Base-by-base conservation (phyloP, 2,113 vertebrate species). In the Microtus montanus region DNA sequence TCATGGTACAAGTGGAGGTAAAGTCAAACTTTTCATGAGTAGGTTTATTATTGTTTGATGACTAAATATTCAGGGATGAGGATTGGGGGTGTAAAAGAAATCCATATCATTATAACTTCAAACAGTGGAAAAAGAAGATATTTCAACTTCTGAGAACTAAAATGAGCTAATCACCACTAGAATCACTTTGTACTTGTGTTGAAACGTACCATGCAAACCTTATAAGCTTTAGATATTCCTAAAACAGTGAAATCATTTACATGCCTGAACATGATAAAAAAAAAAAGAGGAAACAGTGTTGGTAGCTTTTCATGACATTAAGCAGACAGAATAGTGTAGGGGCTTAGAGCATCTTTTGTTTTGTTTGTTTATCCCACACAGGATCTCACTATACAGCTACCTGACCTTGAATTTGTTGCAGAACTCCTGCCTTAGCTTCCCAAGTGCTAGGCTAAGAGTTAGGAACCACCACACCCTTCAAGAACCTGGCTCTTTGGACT, bases 1-100 rank as follows among this genome's bases (percentile, higher is more conserved):
- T 99, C 64, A 99, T 99, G 99, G 99, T 99, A 82, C 99, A 99
- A 99, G 99, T 99, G 0, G 99, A 99, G 99, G 99, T 99, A 97
- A 15, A 30, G 87, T 0, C 0, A 44, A n/a, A 22, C 13, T 19
- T 20, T 17, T 4, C 7, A 54, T 41, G 64, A 12, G 12, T 5
- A 0, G 3, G 68, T 35, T 83, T 7, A 1, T 47, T 47, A 11
- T 44, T 22, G 12, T 20, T 66, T 22, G 26, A 12, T 2, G 4
- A 6, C 2, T 11, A 9, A 14, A 8, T 38, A 9, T 64, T 77
- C 54, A 12, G 11, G 2, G 0, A 20, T n/a, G 5, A 20, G 44
- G 4, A 5, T 19, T 22, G 49, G 26, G 17, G 41, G 41, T 54
- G 64, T 77, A 17, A 44, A 70, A 73, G 22, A 58, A 87, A 66